Conservation (phyloP, 2,797 vertebrate species). For the Rousettus madagascariensis region DNA sequence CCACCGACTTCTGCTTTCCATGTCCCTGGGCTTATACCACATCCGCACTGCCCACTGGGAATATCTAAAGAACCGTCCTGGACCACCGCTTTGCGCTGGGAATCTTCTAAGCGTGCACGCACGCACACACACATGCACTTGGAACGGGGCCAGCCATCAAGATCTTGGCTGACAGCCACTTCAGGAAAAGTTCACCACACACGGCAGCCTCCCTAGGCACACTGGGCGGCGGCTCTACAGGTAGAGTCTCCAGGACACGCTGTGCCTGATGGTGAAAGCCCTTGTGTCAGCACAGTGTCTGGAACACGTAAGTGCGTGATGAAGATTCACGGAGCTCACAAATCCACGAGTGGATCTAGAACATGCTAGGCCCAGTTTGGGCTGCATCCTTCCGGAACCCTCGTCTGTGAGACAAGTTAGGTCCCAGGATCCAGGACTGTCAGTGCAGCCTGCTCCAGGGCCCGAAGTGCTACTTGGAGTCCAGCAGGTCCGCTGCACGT, state of each 20-base stretch:
- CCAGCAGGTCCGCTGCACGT: accelerated
- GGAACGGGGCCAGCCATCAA: not conserved
- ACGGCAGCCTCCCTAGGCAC: not conserved
- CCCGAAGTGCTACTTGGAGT: not conserved
- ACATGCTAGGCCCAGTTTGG: no score
- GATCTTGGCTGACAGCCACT: not conserved
- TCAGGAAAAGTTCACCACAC: not conserved
- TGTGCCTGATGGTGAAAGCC: not conserved
- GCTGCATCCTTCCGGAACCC: not conserved
- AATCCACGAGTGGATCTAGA: not conserved
- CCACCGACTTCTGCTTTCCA: not conserved
- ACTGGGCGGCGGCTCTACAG: not conserved
- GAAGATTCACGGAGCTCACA: not conserved
- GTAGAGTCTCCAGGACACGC: not conserved
- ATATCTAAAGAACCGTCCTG: not conserved
- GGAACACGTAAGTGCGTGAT: not conserved
- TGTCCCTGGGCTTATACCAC: not conserved
- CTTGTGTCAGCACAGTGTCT: not conserved
- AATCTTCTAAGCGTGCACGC: accelerated
- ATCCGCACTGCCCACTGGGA: not conserved
- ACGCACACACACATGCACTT: accelerated
- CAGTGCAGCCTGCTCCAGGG: not conserved
- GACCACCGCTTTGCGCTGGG: not conserved
- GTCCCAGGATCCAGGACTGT: not conserved
- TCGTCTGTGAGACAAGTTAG: not conserved